phyloP scores from a whole-genome alignment of 2,797 vertebrate species.

The Peromyscus aztecus region DNA sequence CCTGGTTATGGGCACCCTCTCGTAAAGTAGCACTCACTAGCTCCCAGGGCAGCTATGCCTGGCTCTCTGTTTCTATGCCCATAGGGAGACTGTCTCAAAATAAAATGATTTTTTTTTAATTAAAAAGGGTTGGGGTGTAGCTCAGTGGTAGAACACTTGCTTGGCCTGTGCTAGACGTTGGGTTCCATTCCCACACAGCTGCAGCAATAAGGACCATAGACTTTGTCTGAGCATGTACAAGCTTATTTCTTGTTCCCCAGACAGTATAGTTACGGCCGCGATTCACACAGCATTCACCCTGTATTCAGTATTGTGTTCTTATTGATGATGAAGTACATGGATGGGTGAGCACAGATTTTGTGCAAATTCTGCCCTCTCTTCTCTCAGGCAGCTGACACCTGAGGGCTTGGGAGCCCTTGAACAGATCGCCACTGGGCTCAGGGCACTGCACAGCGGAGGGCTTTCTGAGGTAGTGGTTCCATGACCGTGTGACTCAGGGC shows the following conservation, averaged over 20 bases:
- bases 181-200: background rate
- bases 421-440: background rate
- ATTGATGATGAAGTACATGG: background rate
- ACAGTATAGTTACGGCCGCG: background rate
- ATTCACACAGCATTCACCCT: background rate
- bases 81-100: conserved; percentile 1
- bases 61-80: background rate
- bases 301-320: background rate
- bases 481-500: background rate
- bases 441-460: background rate
- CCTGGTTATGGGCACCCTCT: background rate
- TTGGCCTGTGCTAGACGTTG: background rate
- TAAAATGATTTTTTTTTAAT: background rate
- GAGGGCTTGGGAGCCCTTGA: background rate
- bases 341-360: background rate
- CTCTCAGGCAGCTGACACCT: background rate
- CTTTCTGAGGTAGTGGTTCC: background rate
- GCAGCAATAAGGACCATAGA: background rate
- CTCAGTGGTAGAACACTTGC: background rate
- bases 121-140: background rate
- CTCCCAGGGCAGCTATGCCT: background rate
- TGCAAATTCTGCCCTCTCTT: background rate
- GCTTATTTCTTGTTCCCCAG: background rate
- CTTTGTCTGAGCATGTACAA: background rate
- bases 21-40: background rate